Percentiles rank a stretch among this genome's conserved stretches.
Conservation (phyloP, 2,888 invertebrate genomes). For the Pandemis corylana region DNA sequence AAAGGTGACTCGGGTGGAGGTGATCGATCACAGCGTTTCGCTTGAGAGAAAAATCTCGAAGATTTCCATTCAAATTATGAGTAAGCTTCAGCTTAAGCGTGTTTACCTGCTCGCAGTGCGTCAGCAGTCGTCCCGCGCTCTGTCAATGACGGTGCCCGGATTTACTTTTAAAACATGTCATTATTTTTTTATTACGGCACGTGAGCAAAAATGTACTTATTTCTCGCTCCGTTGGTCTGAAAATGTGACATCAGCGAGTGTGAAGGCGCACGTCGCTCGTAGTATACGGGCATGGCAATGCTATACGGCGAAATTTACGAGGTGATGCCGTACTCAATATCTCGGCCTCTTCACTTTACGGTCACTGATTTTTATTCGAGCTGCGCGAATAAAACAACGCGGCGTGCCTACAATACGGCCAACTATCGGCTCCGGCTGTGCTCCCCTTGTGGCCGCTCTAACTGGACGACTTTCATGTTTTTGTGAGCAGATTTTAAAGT, state of each 20-base stretch:
- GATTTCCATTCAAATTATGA: constrained; percentile 38
- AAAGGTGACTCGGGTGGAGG: constrained; percentile 31
- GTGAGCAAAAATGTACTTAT: constrained; percentile 84
- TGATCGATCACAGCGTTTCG: constrained; percentile 30
- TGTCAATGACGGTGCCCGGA: constrained; percentile 49
- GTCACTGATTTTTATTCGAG: constrained; percentile 74
- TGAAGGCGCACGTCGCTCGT: constrained; percentile 65
- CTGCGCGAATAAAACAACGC: constrained; percentile 51
- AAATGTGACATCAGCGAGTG: constrained; percentile 83
- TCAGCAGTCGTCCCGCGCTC: constrained; percentile 17
- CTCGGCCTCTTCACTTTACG: constrained; percentile 74
- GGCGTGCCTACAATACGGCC: constrained; percentile 42
- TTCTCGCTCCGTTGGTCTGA: constrained; percentile 83
- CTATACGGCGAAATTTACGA: constrained; percentile 68
- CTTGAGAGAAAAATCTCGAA: constrained; percentile 31
- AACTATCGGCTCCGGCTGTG: constrained; percentile 35
- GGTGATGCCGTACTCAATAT: constrained; percentile 73
- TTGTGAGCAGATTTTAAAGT: constrained; percentile 14
- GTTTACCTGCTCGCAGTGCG: constrained; percentile 35
- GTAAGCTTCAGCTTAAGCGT: constrained; percentile 28
- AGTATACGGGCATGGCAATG: constrained; percentile 29
- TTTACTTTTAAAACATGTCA: constrained; percentile 81
- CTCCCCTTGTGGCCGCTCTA: constrained; percentile 23
- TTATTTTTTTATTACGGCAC: constrained; percentile 81
- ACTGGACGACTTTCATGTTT: constrained; percentile 3